Conservation (phyloP, 2,113 vertebrate genomes). For the Antigone vipio region DNA sequence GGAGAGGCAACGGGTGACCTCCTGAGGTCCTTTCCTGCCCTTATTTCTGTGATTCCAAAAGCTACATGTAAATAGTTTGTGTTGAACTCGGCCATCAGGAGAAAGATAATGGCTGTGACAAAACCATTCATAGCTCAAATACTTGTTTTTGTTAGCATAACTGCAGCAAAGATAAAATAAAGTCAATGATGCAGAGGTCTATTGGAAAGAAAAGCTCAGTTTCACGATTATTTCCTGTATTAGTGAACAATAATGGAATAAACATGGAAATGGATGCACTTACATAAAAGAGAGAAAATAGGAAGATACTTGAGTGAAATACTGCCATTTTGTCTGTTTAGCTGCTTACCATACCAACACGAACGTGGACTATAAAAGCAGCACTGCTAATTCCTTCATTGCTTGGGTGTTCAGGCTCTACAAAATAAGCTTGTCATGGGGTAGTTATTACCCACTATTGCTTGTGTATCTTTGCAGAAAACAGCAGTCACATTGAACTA, state of each 20-base stretch:
- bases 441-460: not conserved
- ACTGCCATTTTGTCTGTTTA: slow-evolving; percentile 7
- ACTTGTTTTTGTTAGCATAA: not conserved
- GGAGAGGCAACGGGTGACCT: not conserved
- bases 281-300: not conserved
- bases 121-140: not conserved
- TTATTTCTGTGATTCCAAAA: not conserved
- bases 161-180: slow-evolving; percentile 39
- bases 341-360: not conserved
- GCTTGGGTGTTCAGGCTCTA: not conserved
- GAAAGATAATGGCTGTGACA: not conserved
- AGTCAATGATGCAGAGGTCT: slow-evolving; percentile 12
- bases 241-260: slow-evolving; percentile 36
- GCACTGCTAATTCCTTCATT: not conserved
- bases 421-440: not conserved
- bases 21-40: not conserved
- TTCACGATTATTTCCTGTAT: slow-evolving; percentile 15
- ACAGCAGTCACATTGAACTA: not conserved
- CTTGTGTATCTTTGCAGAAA: not conserved
- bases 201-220: slow-evolving; percentile 1
- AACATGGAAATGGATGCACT: not conserved
- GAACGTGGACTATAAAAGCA: not conserved
- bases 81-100: not conserved
- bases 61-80: not conserved
- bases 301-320: slow-evolving; percentile 5